These are phyloP conservation scores for Ricordea florida DNA, from an alignment of 92 coral and sea anemone species.

Conservation along the genomic window DNA sequence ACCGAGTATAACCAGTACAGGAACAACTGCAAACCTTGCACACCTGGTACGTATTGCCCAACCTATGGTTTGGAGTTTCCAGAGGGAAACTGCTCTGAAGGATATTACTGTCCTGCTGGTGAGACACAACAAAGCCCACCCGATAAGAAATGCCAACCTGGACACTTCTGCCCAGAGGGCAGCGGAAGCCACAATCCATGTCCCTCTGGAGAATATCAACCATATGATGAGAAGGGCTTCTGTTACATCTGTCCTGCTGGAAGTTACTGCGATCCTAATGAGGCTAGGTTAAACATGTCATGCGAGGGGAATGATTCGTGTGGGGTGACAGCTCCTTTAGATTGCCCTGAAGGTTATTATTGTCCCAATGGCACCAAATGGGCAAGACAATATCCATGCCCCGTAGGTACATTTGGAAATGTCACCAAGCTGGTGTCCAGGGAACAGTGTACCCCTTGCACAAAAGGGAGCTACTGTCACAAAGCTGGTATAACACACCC, in stretches of 20 bases:
- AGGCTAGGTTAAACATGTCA: slow-evolving; percentile 81
- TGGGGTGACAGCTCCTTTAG: slow-evolving; percentile 78
- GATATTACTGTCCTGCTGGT: slow-evolving; percentile 96
- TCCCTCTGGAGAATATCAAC: slow-evolving; percentile 91
- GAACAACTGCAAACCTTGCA: slow-evolving; percentile 93
- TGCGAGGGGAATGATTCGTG: slow-evolving; percentile 85
- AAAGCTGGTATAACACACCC: slow-evolving; percentile 83
- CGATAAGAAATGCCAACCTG: slow-evolving; percentile 94
- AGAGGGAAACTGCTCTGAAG: slow-evolving; percentile 92
- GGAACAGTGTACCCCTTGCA: slow-evolving; percentile 80
- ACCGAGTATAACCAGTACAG: slow-evolving; percentile 86
- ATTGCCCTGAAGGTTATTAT: slow-evolving; percentile 94
- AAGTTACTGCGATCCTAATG: slow-evolving; percentile 97
- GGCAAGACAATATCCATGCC: slow-evolving; percentile 87
- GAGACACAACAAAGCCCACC: slow-evolving; percentile 87
- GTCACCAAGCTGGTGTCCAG: slow-evolving; percentile 62
- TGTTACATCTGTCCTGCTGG: slow-evolving; percentile 92
- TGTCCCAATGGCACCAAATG: slow-evolving; percentile 87
- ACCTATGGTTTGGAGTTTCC: slow-evolving; percentile 80
- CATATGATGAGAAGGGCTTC: slow-evolving; percentile 62
- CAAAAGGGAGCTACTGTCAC: slow-evolving; percentile 85
- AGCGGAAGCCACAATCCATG: slow-evolving; percentile 93
- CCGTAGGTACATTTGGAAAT: slow-evolving; percentile 93
- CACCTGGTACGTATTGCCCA: slow-evolving; percentile 90
- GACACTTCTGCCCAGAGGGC: slow-evolving; percentile 97